These are phyloP conservation scores for Manis pentadactyla DNA, from an alignment of 2,797 vertebrate genomes.

Conservation along the genomic window DNA sequence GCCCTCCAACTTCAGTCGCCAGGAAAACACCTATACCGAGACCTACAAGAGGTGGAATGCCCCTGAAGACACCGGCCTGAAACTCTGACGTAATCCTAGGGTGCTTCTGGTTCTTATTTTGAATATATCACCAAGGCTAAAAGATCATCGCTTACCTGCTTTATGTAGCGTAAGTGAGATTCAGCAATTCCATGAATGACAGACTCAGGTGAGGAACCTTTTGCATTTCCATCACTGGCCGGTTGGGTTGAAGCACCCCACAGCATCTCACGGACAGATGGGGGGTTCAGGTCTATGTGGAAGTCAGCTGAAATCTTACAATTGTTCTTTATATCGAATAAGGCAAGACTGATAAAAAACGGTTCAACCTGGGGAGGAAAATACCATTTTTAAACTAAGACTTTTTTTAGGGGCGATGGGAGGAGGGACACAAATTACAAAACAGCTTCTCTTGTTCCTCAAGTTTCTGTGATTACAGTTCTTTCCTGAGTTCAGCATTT, in stretches of 20 bases:
- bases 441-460: neutral
- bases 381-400: slow-evolving; percentile 50
- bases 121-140: neutral
- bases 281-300: slow-evolving; percentile 95
- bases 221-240: slow-evolving; percentile 80
- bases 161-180: slow-evolving; percentile 91
- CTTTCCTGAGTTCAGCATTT: neutral
- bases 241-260: slow-evolving; percentile 78
- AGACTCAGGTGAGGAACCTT: slow-evolving; percentile 81
- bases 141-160: slow-evolving; percentile 87
- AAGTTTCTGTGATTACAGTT: neutral
- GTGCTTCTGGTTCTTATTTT: slow-evolving; percentile 12
- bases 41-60: neutral
- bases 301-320: slow-evolving; percentile 98
- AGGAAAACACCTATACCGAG: neutral
- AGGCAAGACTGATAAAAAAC: slow-evolving; percentile 96
- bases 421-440: neutral
- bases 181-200: slow-evolving; percentile 91
- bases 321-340: slow-evolving; percentile 95
- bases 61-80: neutral
- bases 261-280: slow-evolving; percentile 94
- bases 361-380: slow-evolving; percentile 93
- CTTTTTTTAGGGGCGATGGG: neutral
- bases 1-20: neutral
- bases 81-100: neutral